phyloP scores from a whole-genome alignment of 2,888 invertebrate genomes.

The Aquatica leii region DNA sequence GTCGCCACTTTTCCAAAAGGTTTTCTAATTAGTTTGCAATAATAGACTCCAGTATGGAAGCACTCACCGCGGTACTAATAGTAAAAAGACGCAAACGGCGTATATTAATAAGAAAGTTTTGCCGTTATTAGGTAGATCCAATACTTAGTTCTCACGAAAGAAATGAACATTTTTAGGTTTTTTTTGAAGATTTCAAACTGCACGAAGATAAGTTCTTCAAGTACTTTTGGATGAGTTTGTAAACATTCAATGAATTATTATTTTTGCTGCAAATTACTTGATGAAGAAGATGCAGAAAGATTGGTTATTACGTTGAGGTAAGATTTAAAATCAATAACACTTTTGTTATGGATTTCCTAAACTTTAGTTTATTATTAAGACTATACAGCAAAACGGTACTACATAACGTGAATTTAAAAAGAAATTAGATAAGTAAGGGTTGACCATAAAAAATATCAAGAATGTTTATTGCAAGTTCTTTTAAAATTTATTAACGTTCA shows the following conservation, averaged over 20 bases:
- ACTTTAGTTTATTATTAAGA: not conserved
- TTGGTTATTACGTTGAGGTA: not conserved
- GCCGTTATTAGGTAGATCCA: not conserved
- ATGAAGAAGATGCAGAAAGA: not conserved
- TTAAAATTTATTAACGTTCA: not conserved
- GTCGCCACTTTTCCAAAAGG: not conserved
- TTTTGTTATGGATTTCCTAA: not conserved
- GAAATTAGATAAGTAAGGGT: not conserved
- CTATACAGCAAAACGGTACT: too few species aligned
- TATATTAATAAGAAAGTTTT: not conserved
- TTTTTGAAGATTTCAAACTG: not conserved
- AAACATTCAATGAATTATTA: not conserved
- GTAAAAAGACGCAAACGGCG: too few species aligned
- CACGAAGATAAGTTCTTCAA: not conserved
- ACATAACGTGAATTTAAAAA: not conserved
- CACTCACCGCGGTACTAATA: too few species aligned
- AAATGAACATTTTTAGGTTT: not conserved
- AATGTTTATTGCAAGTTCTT: not conserved
- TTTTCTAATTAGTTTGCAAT: not conserved
- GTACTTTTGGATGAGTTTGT: not conserved
- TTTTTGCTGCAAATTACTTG: not conserved
- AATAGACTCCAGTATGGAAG: too few species aligned
- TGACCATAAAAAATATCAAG: not conserved
- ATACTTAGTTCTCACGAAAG: not conserved
- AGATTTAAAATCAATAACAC: not conserved